These are phyloP conservation scores for Taphrorychus bicolor DNA, from an alignment of 2,888 invertebrate species.

Conservation along the genomic window DNA sequence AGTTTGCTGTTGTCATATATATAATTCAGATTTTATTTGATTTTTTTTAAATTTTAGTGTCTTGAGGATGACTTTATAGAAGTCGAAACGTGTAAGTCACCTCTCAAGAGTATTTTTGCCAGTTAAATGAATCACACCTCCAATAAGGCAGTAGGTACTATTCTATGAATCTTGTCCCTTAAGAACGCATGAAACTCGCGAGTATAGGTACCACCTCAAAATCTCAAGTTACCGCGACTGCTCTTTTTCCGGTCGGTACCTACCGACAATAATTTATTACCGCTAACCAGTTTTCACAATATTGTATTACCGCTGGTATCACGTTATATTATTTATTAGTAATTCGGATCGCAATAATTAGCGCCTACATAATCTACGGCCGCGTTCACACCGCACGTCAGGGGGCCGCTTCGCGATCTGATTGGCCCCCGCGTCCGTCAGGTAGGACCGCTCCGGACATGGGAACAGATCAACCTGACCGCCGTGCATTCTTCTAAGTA, in stretches of 20 bases:
- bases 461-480: constrained; percentile 40
- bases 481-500: constrained; percentile 26
- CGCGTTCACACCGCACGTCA: constrained; percentile 20
- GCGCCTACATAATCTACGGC: constrained; percentile 34
- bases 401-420: constrained; percentile 22
- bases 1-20: too few relatives aligned
- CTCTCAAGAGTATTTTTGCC: too few relatives aligned
- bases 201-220: constrained; percentile 25
- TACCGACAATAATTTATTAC: constrained; percentile 31
- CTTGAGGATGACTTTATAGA: too few relatives aligned
- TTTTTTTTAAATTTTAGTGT: too few relatives aligned
- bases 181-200: constrained; percentile 11
- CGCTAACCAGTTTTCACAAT: constrained; percentile 41
- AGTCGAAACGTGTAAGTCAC: too few relatives aligned
- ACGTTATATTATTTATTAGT: constrained; percentile 34
- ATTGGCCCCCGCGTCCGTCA: constrained; percentile 35
- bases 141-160: too few relatives aligned
- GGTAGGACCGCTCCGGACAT: constrained; percentile 37
- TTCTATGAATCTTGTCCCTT: too few relatives aligned
- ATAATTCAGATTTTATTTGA: too few relatives aligned
- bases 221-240: constrained; percentile 21
- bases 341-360: constrained; percentile 38
- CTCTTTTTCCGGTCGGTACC: neutral
- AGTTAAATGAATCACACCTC: too few relatives aligned
- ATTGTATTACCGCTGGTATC: constrained; percentile 36